Percentiles rank a stretch among this genome's conserved stretches.
Conservation (phyloP, 1,140 invertebrate genomes). For the Semibalanus balanoides region DNA sequence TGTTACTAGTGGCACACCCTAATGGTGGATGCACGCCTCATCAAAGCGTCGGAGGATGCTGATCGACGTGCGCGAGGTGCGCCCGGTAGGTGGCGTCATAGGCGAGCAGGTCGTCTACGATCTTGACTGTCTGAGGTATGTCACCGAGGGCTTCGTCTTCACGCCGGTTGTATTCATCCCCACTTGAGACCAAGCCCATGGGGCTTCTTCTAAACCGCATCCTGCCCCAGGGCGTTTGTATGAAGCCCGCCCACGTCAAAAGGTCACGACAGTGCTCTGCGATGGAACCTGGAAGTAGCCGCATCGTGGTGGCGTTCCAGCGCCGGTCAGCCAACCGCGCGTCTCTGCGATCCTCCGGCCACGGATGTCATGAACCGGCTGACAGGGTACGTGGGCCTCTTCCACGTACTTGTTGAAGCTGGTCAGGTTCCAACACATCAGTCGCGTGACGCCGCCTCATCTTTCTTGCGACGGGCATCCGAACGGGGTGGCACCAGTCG, state of each 20-base stretch:
- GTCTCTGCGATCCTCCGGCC: constrained; percentile 9
- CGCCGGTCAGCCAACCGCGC: constrained; percentile 15
- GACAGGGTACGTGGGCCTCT: constrained; percentile 21
- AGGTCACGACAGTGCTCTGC: constrained; percentile 20
- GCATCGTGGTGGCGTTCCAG: constrained; percentile 24
- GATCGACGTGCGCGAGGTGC: constrained; percentile 14
- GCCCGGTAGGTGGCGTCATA: constrained; percentile 13
- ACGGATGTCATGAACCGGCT: constrained; percentile 22
- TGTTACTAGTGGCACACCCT: too few species aligned
- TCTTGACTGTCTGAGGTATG: constrained; percentile 16
- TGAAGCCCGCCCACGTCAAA: constrained; percentile 24
- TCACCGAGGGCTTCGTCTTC: constrained; percentile 17
- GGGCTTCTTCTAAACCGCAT: constrained; percentile 17
- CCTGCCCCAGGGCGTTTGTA: constrained; percentile 22
- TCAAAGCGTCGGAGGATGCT: constrained; percentile 4
- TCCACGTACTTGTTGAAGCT: constrained; percentile 23
- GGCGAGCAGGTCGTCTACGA: constrained; percentile 19
- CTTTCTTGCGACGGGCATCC: constrained; percentile 15
- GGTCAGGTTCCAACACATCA: constrained; percentile 19
- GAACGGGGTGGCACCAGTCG: constrained; percentile 14
- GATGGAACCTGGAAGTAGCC: constrained; percentile 25
- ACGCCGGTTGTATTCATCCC: constrained; percentile 20
- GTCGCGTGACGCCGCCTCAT: constrained; percentile 8
- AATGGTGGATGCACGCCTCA: too few species aligned
- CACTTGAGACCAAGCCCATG: constrained; percentile 16